A percentile compares a stretch with the other conserved stretches of the same genome.
Evolutionary conservation across 1,140 invertebrate genomes (phyloP).

Genomic region (Drosophila truncata): DNA sequence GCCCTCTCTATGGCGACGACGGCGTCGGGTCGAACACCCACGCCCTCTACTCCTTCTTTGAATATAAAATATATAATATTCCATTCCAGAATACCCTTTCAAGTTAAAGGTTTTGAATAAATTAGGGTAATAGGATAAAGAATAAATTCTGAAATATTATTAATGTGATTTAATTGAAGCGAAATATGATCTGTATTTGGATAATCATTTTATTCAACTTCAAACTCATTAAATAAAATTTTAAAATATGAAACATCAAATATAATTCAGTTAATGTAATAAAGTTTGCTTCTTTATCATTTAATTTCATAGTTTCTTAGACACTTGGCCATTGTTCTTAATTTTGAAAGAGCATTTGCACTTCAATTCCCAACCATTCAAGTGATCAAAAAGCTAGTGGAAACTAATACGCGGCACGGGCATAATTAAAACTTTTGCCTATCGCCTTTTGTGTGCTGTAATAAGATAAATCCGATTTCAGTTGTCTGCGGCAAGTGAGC

Average conservation of each 20-base stretch:
- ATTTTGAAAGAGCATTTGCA: constrained; percentile 16
- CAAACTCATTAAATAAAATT: not conserved
- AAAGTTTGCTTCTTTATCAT: too few species aligned
- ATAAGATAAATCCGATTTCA: constrained; percentile 74
- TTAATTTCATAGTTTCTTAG: too few species aligned
- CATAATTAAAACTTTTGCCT: constrained; percentile 73
- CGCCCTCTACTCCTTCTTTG: constrained; percentile 35
- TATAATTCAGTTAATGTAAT: too few species aligned
- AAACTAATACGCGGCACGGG: constrained; percentile 70
- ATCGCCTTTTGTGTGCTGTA: constrained; percentile 71
- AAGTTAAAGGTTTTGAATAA: not conserved
- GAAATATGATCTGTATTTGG: not conserved
- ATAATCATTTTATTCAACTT: not conserved
- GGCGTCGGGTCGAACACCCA: constrained; percentile 47
- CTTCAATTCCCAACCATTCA: not conserved
- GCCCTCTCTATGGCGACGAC: constrained; percentile 71
- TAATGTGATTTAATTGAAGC: not conserved
- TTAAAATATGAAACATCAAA: too few species aligned
- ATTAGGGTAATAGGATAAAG: not conserved
- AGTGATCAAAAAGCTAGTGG: constrained; percentile 2
- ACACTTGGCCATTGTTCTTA: not conserved
- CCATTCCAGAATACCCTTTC: constrained; percentile 18
- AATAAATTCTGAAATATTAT: not conserved
- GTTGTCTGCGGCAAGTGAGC: constrained; percentile 48
- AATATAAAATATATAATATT: not conserved